phyloP scores from a whole-genome alignment of 2,888 invertebrate species.

The Platycheirus rosarum region DNA sequence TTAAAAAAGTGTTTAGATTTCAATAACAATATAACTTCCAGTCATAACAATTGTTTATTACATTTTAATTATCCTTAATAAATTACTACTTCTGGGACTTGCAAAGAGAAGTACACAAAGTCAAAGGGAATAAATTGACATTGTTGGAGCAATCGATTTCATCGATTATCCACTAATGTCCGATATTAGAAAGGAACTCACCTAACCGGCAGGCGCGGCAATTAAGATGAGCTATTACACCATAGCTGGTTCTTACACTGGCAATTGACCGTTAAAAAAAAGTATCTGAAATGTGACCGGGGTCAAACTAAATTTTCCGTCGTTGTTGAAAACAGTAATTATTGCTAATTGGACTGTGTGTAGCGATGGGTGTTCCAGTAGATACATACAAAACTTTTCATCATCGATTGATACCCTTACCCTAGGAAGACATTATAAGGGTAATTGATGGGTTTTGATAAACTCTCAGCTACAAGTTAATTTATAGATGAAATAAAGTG shows the following conservation, averaged over 20 bases:
- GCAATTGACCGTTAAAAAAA: constrained; percentile 5
- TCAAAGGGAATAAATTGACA: neutral
- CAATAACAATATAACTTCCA: neutral
- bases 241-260: neutral
- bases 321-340: constrained; percentile 1
- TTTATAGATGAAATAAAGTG: neutral
- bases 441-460: neutral
- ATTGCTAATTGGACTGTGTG: neutral
- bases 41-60: neutral
- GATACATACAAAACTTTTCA: too few species aligned
- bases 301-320: constrained; percentile 18
- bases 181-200: constrained; percentile 3
- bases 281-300: neutral
- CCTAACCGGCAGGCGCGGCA: neutral
- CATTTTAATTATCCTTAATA: neutral
- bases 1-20: neutral
- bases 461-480: neutral
- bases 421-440: neutral
- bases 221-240: constrained; percentile 3
- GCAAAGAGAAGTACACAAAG: neutral
- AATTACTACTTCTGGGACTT: neutral
- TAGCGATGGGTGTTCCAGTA: too few species aligned
- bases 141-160: neutral
- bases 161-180: neutral
- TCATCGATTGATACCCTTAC: neutral